Base-by-base conservation (phyloP, 2,113 vertebrate species). In the Crotalus viridis region DNA sequence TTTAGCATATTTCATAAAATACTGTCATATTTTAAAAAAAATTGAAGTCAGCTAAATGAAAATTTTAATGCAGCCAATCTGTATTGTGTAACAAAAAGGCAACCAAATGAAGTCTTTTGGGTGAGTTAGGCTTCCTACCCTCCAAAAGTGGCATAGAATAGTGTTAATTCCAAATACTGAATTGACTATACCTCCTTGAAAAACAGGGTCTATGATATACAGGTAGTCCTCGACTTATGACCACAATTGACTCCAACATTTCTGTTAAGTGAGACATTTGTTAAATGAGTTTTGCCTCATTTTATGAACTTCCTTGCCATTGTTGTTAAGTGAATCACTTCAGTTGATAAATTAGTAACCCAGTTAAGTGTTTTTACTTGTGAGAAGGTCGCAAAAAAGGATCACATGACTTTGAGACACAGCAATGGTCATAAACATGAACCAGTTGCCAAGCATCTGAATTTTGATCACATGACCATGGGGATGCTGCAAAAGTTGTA, bases 1-100 rank as follows among this genome's bases (percentile, higher is more conserved):
- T 94, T 93, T 87, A 87, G 85, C 94, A 69, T 89, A n/a, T 87
- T 57, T 3, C 92, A 39, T 43, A 93, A 94, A 91, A 94, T 94
- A 95, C 93, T 94, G n/a, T n/a, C 48, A 74, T 55, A n/a, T 26
- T 19, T 33, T 21, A 5, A n/a, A 52, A 85, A 85, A 33, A 4
- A 21, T 48, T 48, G 22, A 86, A 61, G 17, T 52, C 88, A 85
- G 28, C 69, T 90, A 59, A 64, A 92, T 54, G 10, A 88, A 85
- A 52, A 33, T 46, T 24, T 26, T 22, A 89, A 86, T 88, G 93
- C 89, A 87, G 61, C 85, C 91, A 46, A 17, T 92, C 91, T 4
- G 95, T 0, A 15, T 74, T 54, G 33, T 3, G 85, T 28, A 0
- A 21, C 81, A 43, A 92, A 87, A 90, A 33, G 51, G 91, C 93